Percentiles rank a stretch among this genome's conserved stretches.
Conservation (phyloP, 2,113 vertebrate species). For the Dolichallabes microphthalmus region DNA sequence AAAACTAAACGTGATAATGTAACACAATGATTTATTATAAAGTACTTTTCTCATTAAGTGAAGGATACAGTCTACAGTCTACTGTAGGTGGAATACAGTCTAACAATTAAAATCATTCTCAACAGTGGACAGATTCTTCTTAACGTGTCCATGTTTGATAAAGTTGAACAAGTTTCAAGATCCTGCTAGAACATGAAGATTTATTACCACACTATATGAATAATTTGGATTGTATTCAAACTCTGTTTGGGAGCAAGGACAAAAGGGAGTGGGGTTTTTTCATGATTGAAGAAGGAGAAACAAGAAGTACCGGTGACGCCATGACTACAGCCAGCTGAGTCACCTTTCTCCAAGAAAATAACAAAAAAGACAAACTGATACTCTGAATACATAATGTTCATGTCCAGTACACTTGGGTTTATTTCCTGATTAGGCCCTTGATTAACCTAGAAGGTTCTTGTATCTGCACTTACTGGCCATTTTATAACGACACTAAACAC, state of each 20-base stretch:
- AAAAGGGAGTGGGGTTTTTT: background rate
- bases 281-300: background rate
- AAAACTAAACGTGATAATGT: background rate
- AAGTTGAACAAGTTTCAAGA: background rate
- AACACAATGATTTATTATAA: background rate
- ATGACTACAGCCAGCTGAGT: background rate
- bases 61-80: too few relatives aligned
- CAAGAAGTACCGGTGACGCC: background rate
- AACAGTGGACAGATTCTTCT: background rate
- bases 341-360: background rate
- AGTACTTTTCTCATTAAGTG: background rate
- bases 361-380: background rate
- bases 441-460: background rate
- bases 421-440: background rate
- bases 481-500: background rate
- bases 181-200: background rate
- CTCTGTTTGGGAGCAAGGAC: background rate
- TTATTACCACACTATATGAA: background rate
- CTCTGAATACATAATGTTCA: background rate
- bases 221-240: background rate
- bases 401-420: background rate
- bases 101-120: background rate
- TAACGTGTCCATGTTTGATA: background rate
- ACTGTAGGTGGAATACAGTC: background rate
- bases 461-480: background rate